Evolutionary conservation across 1,140 invertebrate genomes (phyloP).

Genomic region (Dysdera silvatica): DNA sequence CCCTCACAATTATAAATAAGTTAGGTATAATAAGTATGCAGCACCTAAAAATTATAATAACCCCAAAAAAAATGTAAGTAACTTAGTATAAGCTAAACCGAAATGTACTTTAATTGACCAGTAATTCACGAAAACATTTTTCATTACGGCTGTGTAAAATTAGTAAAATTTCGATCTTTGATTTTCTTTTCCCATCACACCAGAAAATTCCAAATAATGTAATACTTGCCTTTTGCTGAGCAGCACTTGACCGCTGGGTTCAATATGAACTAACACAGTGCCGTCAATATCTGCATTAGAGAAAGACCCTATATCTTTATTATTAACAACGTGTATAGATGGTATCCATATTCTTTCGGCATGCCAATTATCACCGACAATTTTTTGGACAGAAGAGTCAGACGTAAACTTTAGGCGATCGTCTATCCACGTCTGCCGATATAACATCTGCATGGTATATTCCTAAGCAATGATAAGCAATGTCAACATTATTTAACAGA

Average conservation of each 20-base stretch:
- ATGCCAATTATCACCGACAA: slow-evolving; percentile 23
- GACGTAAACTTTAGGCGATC: slow-evolving; percentile 10
- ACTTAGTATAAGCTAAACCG: no score
- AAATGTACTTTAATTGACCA: no score
- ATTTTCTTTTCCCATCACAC: neutral
- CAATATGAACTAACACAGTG: slow-evolving; percentile 21
- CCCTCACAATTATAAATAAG: no score
- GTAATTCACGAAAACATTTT: no score
- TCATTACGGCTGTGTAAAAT: no score
- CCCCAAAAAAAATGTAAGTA: no score
- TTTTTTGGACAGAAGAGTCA: neutral
- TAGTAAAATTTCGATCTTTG: no score
- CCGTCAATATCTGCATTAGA: neutral
- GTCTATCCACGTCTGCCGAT: slow-evolving; percentile 21
- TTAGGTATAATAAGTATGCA: no score
- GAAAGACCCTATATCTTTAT: slow-evolving; percentile 24
- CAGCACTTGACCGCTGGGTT: slow-evolving; percentile 13
- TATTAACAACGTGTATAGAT: slow-evolving; percentile 25
- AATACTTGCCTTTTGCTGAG: slow-evolving; percentile 23
- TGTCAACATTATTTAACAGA: no score
- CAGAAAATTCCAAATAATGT: neutral
- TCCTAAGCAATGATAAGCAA: slow-evolving; percentile 13
- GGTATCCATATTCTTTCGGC: slow-evolving; percentile 27
- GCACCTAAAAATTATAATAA: no score
- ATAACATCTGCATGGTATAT: slow-evolving; percentile 25